Conservation (phyloP, 2,113 vertebrate species). For the Brevimyrus niger region DNA sequence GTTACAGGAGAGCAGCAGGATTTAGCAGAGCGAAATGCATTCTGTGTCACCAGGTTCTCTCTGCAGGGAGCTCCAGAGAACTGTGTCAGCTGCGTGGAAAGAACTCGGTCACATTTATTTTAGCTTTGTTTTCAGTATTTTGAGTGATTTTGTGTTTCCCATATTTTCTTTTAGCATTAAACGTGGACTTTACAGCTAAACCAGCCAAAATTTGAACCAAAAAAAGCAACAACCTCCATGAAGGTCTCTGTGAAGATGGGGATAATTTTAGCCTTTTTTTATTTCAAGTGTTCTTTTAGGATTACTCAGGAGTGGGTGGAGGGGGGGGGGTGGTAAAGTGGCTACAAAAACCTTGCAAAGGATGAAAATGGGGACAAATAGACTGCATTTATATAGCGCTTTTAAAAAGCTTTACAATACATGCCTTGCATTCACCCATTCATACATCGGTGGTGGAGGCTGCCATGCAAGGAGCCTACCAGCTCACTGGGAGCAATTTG, state of each 20-base stretch:
- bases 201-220: neutral
- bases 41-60: neutral
- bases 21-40: neutral
- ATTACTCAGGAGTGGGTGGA: too few relatives aligned
- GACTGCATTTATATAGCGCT: too few relatives aligned
- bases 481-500: too few relatives aligned
- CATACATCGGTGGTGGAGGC: too few relatives aligned
- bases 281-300: neutral
- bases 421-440: too few relatives aligned
- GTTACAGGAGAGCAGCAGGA: neutral
- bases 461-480: too few relatives aligned
- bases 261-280: conserved; percentile 7
- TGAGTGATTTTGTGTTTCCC: neutral
- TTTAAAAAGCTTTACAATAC: too few relatives aligned
- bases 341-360: neutral
- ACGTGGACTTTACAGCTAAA: neutral
- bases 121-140: neutral
- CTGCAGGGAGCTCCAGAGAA: neutral
- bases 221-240: neutral
- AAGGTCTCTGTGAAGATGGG: conserved; percentile 10
- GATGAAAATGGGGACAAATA: neutral
- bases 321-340: neutral
- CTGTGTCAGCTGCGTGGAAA: neutral
- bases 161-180: neutral
- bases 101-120: neutral